Percentiles rank a stretch among this genome's conserved stretches.
phyloP scores from a whole-genome alignment of 2,888 invertebrate genomes.

The Thumatha senex region DNA sequence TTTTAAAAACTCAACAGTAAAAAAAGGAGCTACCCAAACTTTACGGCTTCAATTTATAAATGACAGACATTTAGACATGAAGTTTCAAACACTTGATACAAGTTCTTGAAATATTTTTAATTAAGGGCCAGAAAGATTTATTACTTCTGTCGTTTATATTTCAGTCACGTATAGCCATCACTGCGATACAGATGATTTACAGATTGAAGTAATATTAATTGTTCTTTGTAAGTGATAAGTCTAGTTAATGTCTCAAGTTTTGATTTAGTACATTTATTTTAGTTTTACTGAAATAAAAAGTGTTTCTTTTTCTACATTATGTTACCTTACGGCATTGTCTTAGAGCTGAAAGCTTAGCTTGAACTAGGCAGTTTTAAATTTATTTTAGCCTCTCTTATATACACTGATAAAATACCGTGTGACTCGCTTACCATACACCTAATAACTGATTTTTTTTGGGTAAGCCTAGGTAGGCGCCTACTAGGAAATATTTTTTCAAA shows the following conservation, averaged over 20 bases:
- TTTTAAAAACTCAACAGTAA: not conserved
- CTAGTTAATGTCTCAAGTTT: not conserved
- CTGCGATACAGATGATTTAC: constrained; percentile 15
- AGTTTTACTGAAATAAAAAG: no score
- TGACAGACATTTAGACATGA: not conserved
- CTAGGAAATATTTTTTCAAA: no score
- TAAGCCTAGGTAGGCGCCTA: no score
- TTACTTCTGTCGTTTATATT: constrained; percentile 26
- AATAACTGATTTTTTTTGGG: no score
- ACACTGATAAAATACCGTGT: no score
- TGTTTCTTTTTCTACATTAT: no score
- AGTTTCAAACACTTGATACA: not conserved
- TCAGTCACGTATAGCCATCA: constrained; percentile 10
- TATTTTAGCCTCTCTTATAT: no score
- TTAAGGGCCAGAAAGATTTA: constrained; percentile 26
- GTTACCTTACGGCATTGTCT: no score
- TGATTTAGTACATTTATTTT: not conserved
- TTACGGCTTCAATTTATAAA: not conserved
- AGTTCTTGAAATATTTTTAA: constrained; percentile 21
- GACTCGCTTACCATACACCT: no score
- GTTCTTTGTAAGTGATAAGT: not conserved
- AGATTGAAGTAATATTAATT: constrained; percentile 10
- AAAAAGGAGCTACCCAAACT: not conserved
- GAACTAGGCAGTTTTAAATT: no score
- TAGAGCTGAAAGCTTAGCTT: no score